Conservation (phyloP, 2,888 invertebrate species). For the Apantesis nais region DNA sequence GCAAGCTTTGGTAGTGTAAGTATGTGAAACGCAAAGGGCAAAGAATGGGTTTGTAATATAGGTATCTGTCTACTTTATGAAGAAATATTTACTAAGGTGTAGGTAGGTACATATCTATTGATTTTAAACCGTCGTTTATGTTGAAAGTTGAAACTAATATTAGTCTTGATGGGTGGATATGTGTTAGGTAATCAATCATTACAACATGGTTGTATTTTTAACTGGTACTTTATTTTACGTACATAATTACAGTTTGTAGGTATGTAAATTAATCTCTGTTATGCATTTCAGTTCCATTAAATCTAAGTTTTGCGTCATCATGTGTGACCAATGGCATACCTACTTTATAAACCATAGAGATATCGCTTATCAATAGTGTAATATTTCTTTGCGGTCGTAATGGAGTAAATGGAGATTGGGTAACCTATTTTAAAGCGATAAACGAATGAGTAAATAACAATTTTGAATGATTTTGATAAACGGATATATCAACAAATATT, state of each 20-base stretch:
- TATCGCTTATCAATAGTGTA: constrained; percentile 47
- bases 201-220: neutral
- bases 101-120: neutral
- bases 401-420: constrained; percentile 16
- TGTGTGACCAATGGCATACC: constrained; percentile 13
- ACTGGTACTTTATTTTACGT: neutral
- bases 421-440: constrained; percentile 21
- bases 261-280: constrained; percentile 9
- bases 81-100: neutral
- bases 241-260: neutral
- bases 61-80: neutral
- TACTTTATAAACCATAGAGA: constrained; percentile 40
- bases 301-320: constrained; percentile 34
- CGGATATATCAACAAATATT: neutral
- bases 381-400: constrained; percentile 29
- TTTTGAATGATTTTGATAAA: constrained; percentile 5
- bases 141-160: neutral
- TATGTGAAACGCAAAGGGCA: neutral
- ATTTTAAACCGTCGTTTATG: neutral
- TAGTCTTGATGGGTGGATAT: neutral
- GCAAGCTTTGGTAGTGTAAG: too few relatives aligned
- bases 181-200: neutral
- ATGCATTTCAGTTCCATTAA: constrained; percentile 23
- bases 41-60: neutral
- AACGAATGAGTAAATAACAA: constrained; percentile 6